Evolutionary conservation across 2,888 invertebrate genomes (phyloP), one percentile per base, ranked within the genome.

Genomic region (Sylvicola fuscatus): DNA sequence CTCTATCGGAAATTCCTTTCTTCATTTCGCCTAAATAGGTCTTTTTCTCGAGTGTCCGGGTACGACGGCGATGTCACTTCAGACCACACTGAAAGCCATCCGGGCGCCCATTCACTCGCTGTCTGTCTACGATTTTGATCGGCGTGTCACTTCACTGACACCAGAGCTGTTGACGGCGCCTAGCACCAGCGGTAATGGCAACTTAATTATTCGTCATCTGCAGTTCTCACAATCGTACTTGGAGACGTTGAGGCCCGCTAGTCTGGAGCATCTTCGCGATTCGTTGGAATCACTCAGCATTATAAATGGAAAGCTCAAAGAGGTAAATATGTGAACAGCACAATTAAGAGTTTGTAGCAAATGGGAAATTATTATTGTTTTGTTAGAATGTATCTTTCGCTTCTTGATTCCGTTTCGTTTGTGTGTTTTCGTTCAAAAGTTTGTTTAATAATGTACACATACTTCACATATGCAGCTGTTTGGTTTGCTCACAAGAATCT

Each of bases 41-140:
- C 66, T 89, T 42, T 84, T 82, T 62, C 67, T 89, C 50, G 87
- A 89, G 59, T 89, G 87, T 55, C 81, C 84, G 30, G 80, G 79
- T 35, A 81, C 82, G 32, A 79, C 80, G 36, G 71, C 79, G 32
- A 65, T 67, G 42, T 74, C 79, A 33, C 67, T 87, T 45, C 73
- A 72, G 53, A 67, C 68, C 46, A 77, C 83, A 29, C 61, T 87
- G 46, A 68, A 74, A 46, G 70, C 72, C 52, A 70, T 77, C 50
- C 66, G 67, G 46, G 66, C 66, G 29, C 64, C 69, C 26, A 70
- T 90, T 47, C 84, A 87, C 55, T 86, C 86, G 34, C 64, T 89
- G 50, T 84, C 79, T 50, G 74, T 89, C 49, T 86, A 87, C 64
- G 86, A 87, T 56, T 68, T 89, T 47, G 86, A 89, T 61, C 73